Conservation (phyloP, 2,797 vertebrate genomes). For the Sebastes ruberrimus region DNA sequence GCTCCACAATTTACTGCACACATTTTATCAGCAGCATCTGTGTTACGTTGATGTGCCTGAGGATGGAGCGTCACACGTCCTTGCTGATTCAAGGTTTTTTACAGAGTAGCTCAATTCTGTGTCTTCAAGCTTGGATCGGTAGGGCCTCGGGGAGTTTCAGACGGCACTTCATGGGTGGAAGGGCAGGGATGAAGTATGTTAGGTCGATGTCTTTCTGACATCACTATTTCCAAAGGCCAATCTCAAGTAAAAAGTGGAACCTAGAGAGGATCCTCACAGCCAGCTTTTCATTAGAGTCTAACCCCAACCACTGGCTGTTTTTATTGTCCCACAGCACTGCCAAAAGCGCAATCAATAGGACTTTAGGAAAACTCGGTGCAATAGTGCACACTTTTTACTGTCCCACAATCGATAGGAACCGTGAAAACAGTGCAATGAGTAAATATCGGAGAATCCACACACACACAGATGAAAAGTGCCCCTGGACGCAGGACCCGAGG, state of each 20-base stretch:
- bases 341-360: conserved; percentile 73
- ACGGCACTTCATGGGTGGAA: conserved; percentile 51
- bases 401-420: conserved; percentile 66
- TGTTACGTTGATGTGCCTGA: conserved; percentile 12
- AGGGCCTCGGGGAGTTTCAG: conserved; percentile 50
- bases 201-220: conserved; percentile 64
- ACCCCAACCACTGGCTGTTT: conserved; percentile 31
- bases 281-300: conserved; percentile 66
- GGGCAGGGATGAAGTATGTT: conserved; percentile 62
- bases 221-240: conserved; percentile 62
- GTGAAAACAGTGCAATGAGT: conserved; percentile 57
- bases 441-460: conserved; percentile 41
- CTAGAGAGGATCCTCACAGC: conserved; percentile 33
- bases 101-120: conserved; percentile 30
- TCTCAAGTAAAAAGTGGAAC: conserved; percentile 39
- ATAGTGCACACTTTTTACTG: conserved; percentile 71
- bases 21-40: conserved; percentile 51
- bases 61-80: conserved; percentile 28
- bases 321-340: conserved; percentile 64
- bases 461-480: conserved; percentile 31
- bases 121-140: conserved; percentile 40
- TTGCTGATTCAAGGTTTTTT: conserved; percentile 48
- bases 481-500: conserved; percentile 29
- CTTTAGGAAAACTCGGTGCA: conserved; percentile 73
- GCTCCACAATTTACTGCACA: conserved; percentile 29